Evolutionary conservation across 1,140 invertebrate species (phyloP).

Genomic region (Pseudoatta argentina): DNA sequence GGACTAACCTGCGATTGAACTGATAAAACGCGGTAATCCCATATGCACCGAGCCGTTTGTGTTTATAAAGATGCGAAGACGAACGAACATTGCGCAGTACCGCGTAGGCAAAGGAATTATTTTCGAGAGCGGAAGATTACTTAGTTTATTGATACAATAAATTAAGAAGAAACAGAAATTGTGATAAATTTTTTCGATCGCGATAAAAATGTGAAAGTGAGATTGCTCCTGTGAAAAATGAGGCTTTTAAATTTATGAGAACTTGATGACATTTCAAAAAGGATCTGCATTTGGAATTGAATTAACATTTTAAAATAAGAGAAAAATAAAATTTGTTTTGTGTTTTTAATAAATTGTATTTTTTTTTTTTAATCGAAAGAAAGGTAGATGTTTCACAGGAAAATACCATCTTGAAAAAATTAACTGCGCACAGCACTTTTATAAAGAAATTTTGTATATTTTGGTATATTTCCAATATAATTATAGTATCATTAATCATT

Average conservation of each 20-base stretch:
- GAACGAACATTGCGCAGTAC: not conserved
- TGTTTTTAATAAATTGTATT: not conserved
- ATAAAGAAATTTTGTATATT: not conserved
- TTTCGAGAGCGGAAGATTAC: not conserved
- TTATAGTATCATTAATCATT: not conserved
- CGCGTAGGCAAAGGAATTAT: not conserved
- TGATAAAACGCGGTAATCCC: slow-evolving; percentile 26
- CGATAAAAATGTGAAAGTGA: not conserved
- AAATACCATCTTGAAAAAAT: not conserved
- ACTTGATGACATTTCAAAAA: not conserved
- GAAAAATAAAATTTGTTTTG: not conserved
- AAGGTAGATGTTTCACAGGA: no score
- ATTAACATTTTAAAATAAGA: not conserved
- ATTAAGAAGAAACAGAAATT: not conserved
- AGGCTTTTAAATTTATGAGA: not conserved
- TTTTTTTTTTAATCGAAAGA: not conserved
- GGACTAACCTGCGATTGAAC: slow-evolving; percentile 18
- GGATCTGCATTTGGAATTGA: not conserved
- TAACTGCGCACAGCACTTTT: not conserved
- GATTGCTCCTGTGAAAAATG: not conserved
- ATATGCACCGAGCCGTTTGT: not conserved
- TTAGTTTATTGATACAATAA: not conserved
- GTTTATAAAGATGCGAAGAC: not conserved
- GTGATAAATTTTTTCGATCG: not conserved
- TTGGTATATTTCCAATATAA: not conserved